Evolutionary conservation across 2,797 vertebrate genomes (phyloP).

Genomic region (Delichon dasypus): DNA sequence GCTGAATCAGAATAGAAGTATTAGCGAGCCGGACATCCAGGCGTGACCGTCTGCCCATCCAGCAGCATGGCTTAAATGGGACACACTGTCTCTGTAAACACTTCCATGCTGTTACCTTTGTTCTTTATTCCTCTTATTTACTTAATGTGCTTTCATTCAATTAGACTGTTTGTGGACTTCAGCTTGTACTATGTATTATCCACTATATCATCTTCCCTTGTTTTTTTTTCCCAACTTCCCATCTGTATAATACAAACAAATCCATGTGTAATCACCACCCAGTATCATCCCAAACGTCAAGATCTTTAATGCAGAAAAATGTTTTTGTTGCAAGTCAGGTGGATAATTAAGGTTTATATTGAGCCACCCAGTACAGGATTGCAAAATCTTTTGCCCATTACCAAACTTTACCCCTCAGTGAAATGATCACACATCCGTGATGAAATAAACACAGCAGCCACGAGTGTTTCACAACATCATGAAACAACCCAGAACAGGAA

Average conservation of each 20-base stretch:
- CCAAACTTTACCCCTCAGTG: background rate
- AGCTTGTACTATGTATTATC: background rate
- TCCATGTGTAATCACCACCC: background rate
- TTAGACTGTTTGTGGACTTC: background rate
- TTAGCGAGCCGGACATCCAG: fast-evolving
- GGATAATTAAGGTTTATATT: background rate
- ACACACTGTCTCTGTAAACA: fast-evolving
- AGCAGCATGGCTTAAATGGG: fast-evolving
- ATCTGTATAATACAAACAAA: background rate
- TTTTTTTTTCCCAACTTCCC: fast-evolving
- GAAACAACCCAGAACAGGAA: background rate
- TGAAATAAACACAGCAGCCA: background rate
- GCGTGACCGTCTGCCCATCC: fast-evolving
- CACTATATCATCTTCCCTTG: fast-evolving
- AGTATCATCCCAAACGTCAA: background rate
- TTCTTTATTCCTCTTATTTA: background rate
- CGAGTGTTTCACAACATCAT: background rate
- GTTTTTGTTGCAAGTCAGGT: background rate
- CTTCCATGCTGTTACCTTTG: too few species aligned
- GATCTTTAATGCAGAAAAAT: background rate
- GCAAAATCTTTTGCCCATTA: background rate
- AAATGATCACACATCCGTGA: background rate
- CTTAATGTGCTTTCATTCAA: background rate
- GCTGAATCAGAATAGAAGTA: fast-evolving
- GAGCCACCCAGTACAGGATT: background rate